A percentile compares a stretch with the other conserved stretches of the same genome.
Evolutionary conservation across 2,797 vertebrate genomes (phyloP).

Genomic region (Chiroxiphia lanceolata): DNA sequence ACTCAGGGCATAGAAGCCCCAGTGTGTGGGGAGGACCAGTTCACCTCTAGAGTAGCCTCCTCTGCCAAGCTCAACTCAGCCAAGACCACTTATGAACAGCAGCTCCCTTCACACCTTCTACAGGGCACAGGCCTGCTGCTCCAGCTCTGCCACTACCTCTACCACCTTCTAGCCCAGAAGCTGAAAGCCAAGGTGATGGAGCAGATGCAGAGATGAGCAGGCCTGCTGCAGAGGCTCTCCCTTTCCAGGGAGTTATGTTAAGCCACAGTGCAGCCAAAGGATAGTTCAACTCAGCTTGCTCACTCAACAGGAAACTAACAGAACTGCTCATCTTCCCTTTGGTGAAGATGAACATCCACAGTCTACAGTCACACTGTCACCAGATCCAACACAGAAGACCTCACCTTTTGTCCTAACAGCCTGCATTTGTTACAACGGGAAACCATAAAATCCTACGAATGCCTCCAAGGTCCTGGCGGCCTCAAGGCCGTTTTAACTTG

Average conservation of each 20-base stretch:
- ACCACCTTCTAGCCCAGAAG: neutral
- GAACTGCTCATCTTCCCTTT: neutral
- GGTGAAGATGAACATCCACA: fast-evolving
- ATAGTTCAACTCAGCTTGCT: neutral
- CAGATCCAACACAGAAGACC: neutral
- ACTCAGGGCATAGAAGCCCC: neutral
- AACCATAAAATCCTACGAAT: neutral
- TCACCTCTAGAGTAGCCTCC: neutral
- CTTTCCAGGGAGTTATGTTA: fast-evolving
- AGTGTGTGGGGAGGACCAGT: neutral
- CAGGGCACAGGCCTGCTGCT: neutral
- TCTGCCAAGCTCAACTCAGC: fast-evolving
- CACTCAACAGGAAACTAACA: neutral
- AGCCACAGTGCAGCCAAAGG: neutral
- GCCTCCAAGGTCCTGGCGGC: neutral
- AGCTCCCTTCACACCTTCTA: neutral
- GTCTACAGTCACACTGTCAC: neutral
- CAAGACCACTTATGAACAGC: neutral
- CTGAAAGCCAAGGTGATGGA: neutral
- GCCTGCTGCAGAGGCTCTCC: neutral
- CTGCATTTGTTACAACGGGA: neutral
- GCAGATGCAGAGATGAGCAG: neutral
- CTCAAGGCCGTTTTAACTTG: neutral
- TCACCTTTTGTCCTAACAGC: neutral
- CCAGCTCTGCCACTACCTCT: neutral